Evolutionary conservation across 2,888 invertebrate genomes (phyloP).

Genomic region (Adineta ricciae): DNA sequence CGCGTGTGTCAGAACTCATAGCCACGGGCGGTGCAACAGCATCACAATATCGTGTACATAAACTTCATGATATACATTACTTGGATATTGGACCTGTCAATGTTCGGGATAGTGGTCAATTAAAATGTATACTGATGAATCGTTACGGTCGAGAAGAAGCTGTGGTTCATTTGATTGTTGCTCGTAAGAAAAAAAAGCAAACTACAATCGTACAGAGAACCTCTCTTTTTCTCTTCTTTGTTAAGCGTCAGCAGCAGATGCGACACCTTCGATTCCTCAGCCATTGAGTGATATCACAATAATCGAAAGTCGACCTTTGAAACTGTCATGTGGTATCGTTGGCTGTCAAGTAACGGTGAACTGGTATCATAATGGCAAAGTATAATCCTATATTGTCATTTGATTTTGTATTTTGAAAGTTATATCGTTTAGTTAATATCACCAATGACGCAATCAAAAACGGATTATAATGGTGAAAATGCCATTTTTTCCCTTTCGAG

Average conservation of each 20-base stretch:
- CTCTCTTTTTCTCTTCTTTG: background rate
- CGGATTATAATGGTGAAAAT: conserved; percentile 4
- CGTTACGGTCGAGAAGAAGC: background rate
- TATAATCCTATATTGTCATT: background rate
- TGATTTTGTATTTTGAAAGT: background rate
- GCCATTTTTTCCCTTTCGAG: background rate
- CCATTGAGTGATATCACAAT: background rate
- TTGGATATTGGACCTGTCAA: conserved; percentile 14
- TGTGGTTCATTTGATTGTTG: background rate
- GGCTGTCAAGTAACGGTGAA: background rate
- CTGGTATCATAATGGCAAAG: conserved; percentile 17
- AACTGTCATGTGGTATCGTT: background rate
- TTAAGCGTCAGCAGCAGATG: background rate
- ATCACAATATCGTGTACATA: background rate
- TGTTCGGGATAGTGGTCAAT: background rate
- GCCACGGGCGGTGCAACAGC: background rate
- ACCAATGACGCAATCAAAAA: background rate
- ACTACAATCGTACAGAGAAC: too few species aligned
- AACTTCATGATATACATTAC: conserved; percentile 1
- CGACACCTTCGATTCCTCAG: background rate
- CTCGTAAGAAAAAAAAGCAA: background rate
- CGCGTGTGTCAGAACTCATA: background rate
- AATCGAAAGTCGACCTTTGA: background rate
- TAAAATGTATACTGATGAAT: background rate
- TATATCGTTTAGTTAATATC: background rate